Percentiles rank a stretch among this genome's conserved stretches.
phyloP scores from a whole-genome alignment of 2,113 vertebrate genomes.

The Paradisaea rubra region DNA sequence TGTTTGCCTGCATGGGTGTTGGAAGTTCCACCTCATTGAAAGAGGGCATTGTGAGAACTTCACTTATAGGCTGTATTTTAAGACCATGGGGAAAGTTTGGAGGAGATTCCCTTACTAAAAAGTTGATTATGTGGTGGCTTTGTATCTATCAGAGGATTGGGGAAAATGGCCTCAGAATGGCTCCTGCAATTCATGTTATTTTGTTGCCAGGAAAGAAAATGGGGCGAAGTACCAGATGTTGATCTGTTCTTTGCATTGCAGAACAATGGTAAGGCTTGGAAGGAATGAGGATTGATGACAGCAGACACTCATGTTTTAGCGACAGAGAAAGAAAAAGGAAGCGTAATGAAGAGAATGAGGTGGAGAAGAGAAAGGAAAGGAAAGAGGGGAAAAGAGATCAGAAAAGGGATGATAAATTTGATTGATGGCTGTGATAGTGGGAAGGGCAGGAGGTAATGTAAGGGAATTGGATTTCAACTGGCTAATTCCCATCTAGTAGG shows the following conservation, averaged over 20 bases:
- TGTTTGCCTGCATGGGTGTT: not conserved
- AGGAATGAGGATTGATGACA: not conserved
- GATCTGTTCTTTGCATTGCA: not conserved
- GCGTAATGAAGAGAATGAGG: not conserved
- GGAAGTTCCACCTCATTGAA: not conserved
- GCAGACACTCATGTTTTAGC: not conserved
- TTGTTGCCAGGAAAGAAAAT: not conserved
- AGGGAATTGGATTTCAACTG: not conserved
- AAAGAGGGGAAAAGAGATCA: not conserved
- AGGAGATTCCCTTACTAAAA: not conserved
- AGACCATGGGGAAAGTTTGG: not conserved
- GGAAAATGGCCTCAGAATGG: not conserved
- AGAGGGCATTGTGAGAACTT: not conserved
- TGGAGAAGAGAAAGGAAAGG: not conserved
- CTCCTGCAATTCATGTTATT: not conserved
- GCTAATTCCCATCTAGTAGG: not conserved
- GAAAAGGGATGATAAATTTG: not conserved
- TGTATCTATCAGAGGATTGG: not conserved
- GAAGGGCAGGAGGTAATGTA: not conserved
- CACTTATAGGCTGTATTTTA: not conserved
- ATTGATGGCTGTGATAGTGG: not conserved
- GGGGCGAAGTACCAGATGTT: not conserved
- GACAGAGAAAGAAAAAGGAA: not conserved
- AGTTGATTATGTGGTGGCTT: not conserved
- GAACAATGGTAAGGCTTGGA: not conserved